Conservation (phyloP, 2,113 vertebrate genomes). For the Rana temporaria region DNA sequence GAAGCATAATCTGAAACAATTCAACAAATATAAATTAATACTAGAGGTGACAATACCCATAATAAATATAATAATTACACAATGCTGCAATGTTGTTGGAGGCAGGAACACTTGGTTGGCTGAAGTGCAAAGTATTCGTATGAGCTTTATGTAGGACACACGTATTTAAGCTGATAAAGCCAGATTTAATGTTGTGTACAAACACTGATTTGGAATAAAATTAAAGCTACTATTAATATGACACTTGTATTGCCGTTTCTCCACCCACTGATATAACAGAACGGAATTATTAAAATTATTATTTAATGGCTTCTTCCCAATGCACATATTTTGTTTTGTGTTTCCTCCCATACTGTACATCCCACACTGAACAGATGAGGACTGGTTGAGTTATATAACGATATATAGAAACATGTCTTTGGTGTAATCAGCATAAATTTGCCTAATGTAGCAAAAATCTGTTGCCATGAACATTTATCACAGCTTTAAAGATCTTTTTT, state of each 20-base stretch:
- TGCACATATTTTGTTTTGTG: conserved; percentile 17
- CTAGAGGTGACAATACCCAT: too few species aligned
- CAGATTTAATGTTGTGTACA: conserved; percentile 38
- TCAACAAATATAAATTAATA: too few species aligned
- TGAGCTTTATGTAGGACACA: conserved; percentile 25
- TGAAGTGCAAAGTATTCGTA: conserved; percentile 18
- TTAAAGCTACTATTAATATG: conserved; percentile 47
- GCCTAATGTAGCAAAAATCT: neutral
- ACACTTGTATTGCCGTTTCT: conserved; percentile 29
- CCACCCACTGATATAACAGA: conserved; percentile 28
- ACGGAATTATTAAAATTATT: conserved; percentile 33
- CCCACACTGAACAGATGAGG: conserved; percentile 22
- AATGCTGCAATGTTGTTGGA: neutral
- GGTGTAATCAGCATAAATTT: conserved; percentile 8
- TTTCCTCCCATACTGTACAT: conserved; percentile 15
- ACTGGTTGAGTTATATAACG: conserved; percentile 8
- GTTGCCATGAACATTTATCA: neutral
- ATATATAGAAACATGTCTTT: neutral
- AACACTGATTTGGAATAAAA: conserved; percentile 47
- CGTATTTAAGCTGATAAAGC: conserved; percentile 21
- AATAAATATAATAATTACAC: too few species aligned
- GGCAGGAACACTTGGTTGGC: neutral
- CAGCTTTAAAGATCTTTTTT: neutral
- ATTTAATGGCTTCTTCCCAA: conserved; percentile 9
- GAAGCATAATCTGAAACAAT: too few species aligned